Evolutionary conservation across 2,888 invertebrate genomes (phyloP), one percentile per base, ranked within the genome.

Genomic region (Drosophila antonietae): DNA sequence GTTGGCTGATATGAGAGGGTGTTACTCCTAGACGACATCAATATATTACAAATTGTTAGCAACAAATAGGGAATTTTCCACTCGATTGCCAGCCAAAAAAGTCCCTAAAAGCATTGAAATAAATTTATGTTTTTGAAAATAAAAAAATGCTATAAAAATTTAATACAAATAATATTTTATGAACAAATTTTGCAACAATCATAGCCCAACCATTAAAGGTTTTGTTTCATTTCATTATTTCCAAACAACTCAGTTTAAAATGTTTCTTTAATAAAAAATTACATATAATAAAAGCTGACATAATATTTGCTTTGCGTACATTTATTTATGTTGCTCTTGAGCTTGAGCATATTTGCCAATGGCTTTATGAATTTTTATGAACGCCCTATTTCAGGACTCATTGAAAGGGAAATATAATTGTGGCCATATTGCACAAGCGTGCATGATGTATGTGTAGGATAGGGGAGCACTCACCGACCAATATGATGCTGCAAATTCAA

Each of bases 401-500:
- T 52, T 61, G 43, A 20, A 43, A 37, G 43, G n/a, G 23, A n/a
- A n/a, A 37, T 39, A 28, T 39, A 47, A 43, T 66, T 49, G 60
- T 28, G 47, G 57, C 46, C 39, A 80, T 83, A n/a, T n/a, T n/a
- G n/a, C n/a, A n/a, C n/a, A n/a, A n/a, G n/a, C n/a, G n/a, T n/a
- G n/a, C n/a, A n/a, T n/a, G n/a, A n/a, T n/a, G n/a, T n/a, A n/a
- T n/a, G n/a, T n/a, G n/a, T n/a, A n/a, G n/a, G n/a, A n/a, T n/a
- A n/a, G n/a, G n/a, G n/a, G n/a, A n/a, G n/a, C n/a, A n/a, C n/a
- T n/a, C 61, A 56, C 41, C 2, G 23, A 37, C 20, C 43, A 51
- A 66, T 66, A 47, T 69, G 66, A 78, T 81, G 87, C n/a, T 84
- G 83, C 80, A 84, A 89, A 84, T 83, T 58, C 51, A 72, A 83